Conservation (phyloP, 2,113 vertebrate genomes). For the Oncorhynchus masou region DNA sequence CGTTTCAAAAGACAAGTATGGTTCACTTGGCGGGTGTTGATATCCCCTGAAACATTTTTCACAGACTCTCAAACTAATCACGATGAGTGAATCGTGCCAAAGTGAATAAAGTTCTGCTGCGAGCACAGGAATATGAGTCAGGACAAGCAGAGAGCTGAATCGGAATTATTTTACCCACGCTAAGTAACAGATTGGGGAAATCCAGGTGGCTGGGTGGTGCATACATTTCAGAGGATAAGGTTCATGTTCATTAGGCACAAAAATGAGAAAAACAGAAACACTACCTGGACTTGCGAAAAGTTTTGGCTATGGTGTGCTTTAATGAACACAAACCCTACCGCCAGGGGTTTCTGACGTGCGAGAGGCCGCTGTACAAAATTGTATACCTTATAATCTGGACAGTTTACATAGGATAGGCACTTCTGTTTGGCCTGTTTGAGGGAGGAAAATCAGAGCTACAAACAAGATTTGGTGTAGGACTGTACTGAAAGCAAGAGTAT, state of each 20-base stretch:
- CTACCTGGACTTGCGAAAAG: too few relatives aligned
- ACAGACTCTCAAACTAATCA: slow-evolving; percentile 18
- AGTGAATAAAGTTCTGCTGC: slow-evolving; percentile 25
- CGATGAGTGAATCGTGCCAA: slow-evolving; percentile 33
- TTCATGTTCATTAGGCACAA: too few relatives aligned
- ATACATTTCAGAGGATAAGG: neutral
- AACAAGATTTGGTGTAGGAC: neutral
- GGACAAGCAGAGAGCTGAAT: slow-evolving; percentile 23
- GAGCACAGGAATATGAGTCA: slow-evolving; percentile 48
- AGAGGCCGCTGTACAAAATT: slow-evolving; percentile 39
- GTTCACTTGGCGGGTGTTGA: too few relatives aligned
- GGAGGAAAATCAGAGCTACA: neutral
- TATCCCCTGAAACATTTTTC: too few relatives aligned
- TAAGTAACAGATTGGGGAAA: slow-evolving; percentile 56
- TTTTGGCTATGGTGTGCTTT: too few relatives aligned
- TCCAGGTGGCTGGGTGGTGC: slow-evolving; percentile 33
- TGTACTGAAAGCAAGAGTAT: neutral
- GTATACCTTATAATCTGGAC: slow-evolving; percentile 1
- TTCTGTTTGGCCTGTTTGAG: neutral
- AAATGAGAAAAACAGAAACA: too few relatives aligned
- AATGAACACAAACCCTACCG: slow-evolving; percentile 3
- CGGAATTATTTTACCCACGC: slow-evolving; percentile 27
- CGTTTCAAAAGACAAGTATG: too few relatives aligned
- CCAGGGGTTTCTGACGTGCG: neutral
- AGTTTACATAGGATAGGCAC: neutral